Percentiles rank a stretch among this genome's conserved stretches.
phyloP scores from a whole-genome alignment of 2,797 vertebrate species.

The Ptychobarbus kaznakovi region DNA sequence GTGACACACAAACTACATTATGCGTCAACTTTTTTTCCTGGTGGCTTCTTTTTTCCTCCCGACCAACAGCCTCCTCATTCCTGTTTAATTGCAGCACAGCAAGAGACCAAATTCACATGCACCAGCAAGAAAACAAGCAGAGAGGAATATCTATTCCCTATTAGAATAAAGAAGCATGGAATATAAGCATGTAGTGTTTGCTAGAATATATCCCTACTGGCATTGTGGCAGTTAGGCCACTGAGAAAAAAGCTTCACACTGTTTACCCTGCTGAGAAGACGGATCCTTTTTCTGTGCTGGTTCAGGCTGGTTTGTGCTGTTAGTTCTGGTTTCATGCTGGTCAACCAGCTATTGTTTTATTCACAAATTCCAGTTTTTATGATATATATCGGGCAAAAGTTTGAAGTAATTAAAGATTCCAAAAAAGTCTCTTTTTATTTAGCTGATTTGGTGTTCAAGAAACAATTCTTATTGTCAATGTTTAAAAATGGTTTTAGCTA shows the following conservation, averaged over 20 bases:
- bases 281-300: neutral
- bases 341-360: neutral
- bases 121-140: conserved; percentile 61
- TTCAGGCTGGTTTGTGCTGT: neutral
- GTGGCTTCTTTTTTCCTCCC: conserved; percentile 61
- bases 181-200: conserved; percentile 21
- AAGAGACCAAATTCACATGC: conserved; percentile 72
- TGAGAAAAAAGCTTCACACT: neutral
- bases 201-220: conserved; percentile 10
- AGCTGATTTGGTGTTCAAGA: neutral
- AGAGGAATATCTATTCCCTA: conserved; percentile 29
- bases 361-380: neutral
- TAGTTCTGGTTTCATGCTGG: conserved; percentile 14
- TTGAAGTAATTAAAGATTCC: neutral
- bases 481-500: neutral
- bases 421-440: no score
- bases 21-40: conserved; percentile 60
- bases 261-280: conserved; percentile 6
- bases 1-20: conserved; percentile 87
- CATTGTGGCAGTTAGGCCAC: neutral
- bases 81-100: conserved; percentile 80
- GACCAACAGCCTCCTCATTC: conserved; percentile 81
- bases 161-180: conserved; percentile 7
- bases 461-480: neutral
- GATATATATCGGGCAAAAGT: neutral